These are phyloP conservation scores for Lysandra coridon DNA, from an alignment of 2,888 invertebrate genomes.

Conservation along the genomic window DNA sequence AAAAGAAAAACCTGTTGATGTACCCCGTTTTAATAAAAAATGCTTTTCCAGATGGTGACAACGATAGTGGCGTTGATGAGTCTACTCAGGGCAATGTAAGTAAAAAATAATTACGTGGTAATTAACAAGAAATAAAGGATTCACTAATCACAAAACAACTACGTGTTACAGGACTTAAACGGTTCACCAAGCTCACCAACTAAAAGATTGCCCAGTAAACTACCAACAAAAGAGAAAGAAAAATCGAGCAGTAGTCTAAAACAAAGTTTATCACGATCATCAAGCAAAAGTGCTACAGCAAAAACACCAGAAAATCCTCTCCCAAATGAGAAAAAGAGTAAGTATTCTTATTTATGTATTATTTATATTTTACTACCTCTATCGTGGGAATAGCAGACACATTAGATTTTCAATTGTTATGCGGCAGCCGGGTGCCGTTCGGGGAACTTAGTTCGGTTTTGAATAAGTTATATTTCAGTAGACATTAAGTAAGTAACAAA, in stretches of 20 bases:
- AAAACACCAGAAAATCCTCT: conserved; percentile 86
- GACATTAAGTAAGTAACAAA: conserved; percentile 17
- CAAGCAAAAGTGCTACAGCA: conserved; percentile 80
- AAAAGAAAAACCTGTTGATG: neutral
- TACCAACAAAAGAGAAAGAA: conserved; percentile 73
- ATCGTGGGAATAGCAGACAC: too few relatives aligned
- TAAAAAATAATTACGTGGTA: conserved; percentile 38
- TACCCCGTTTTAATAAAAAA: neutral
- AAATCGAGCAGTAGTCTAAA: conserved; percentile 73
- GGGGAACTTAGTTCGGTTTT: neutral
- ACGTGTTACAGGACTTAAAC: conserved; percentile 78
- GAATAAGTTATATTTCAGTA: neutral
- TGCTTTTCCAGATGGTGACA: conserved; percentile 86
- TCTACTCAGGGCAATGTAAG: conserved; percentile 90
- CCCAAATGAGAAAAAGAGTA: conserved; percentile 86
- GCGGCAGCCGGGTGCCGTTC: too few relatives aligned
- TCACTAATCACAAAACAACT: neutral
- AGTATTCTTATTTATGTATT: conserved; percentile 44
- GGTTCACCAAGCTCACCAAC: conserved; percentile 87
- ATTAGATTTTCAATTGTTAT: too few relatives aligned
- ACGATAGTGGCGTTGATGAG: conserved; percentile 91
- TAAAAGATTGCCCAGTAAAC: conserved; percentile 84
- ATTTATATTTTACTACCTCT: neutral
- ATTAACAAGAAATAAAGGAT: neutral
- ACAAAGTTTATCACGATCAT: conserved; percentile 79